Percentiles rank a stretch among this genome's conserved stretches.
Conservation (phyloP, 1,140 invertebrate species). For the Whitmania pigra region DNA sequence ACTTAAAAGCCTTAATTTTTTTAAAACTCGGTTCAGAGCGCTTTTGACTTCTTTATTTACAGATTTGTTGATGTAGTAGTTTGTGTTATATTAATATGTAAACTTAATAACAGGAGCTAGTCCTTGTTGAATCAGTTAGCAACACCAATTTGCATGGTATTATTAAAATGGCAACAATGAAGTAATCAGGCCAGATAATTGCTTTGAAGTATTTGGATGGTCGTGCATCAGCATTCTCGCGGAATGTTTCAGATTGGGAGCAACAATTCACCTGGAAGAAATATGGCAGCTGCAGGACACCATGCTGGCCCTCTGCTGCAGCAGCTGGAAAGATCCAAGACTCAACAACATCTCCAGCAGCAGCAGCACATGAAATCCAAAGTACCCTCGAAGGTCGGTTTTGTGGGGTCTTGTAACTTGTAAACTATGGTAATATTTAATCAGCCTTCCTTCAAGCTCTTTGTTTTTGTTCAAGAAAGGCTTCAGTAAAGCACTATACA, state of each 20-base stretch:
- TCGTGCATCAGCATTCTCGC: constrained; percentile 1
- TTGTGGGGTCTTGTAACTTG: not conserved
- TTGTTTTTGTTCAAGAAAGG: too few species aligned
- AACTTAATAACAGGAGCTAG: too few species aligned
- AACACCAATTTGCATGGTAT: too few species aligned
- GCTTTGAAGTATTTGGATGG: constrained; percentile 6
- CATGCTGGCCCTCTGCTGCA: constrained; percentile 19
- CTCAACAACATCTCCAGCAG: constrained; percentile 27
- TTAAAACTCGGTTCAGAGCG: not conserved
- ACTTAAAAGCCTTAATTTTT: not conserved
- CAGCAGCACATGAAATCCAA: constrained; percentile 60
- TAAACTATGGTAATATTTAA: too few species aligned
- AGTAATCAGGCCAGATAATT: too few species aligned
- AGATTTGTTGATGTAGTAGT: too few species aligned
- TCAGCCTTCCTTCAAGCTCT: too few species aligned
- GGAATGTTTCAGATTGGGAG: not conserved
- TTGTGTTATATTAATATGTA: too few species aligned
- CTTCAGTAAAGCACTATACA: too few species aligned
- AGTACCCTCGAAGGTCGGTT: constrained; percentile 65
- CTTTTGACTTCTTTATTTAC: too few species aligned
- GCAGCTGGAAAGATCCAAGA: constrained; percentile 26
- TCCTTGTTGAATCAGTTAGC: too few species aligned
- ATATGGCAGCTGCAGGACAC: not conserved
- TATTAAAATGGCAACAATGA: too few species aligned
- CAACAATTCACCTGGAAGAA: not conserved